Evolutionary conservation across 2,797 vertebrate species (phyloP), one percentile per base, ranked within the genome.

Genomic region (Myiotriccus ornatus): DNA sequence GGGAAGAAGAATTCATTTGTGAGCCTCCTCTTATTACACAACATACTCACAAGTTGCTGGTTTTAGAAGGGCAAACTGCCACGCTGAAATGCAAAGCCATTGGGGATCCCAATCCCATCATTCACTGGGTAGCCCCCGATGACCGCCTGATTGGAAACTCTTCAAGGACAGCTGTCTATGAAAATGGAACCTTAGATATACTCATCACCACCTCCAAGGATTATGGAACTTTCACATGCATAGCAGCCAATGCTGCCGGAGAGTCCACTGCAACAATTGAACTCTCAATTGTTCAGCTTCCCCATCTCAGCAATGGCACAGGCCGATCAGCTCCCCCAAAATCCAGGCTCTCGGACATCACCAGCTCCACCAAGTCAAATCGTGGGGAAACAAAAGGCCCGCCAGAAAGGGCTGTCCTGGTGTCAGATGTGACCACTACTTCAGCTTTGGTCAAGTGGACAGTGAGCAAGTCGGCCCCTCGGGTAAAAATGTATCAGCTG

Each of bases 401-500:
- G 65, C 99, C 98, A 6, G 99, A 99, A 94, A 98, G 99, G 87
- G 97, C 98, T 62, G 99, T 99, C 76, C 98, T 98, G 11, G 98
- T 99, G 79, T 99, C 99, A 16, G 99, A 99, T n/a, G 99, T 99
- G 97, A 99, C 99, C 5, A 98, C 99, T 34, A 98, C 98, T 84
- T 99, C 99, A 28, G 99, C 99, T 86, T 96, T 99, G 95, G 97
- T 99, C 89, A 99, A 99, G 96, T 99, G 99, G 99, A 99, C 98
- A 0, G 99, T 99, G 91, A 99, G 98, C 98, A 99, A 99, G 97
- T 98, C 99, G 0, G 98, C 99, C 7, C 99, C 99, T 57, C 98
- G 99, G 83, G 99, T 99, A 92, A 99, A 99, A 98, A 99, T 99
- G 99, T 99, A 99, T 97, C 99, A 99, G 97, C 98, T 99, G 57